Base-by-base conservation (phyloP, 2,797 vertebrate genomes). In the Parauchenoglanis ngamensis region DNA sequence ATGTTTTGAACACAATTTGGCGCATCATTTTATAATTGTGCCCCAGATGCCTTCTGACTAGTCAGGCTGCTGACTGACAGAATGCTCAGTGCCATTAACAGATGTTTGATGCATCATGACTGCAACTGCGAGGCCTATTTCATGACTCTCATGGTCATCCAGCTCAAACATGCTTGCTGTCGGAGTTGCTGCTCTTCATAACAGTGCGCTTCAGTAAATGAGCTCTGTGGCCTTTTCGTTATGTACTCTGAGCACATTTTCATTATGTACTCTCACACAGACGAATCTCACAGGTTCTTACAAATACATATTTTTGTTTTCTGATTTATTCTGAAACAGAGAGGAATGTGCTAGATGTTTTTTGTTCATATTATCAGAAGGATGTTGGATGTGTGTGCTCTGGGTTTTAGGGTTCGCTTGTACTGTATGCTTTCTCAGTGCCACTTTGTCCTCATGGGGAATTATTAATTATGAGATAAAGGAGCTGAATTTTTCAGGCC, bases 391-490 rank as follows among this genome's bases (percentile, higher is more conserved):
- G n/a, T 28, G 3, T 28, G 59, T 19, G 25, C 61, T 67, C 17
- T 12, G 13, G 80, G 59, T 52, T 82, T 83, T 52, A 31, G 7
- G 11, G 80, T 28, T 49, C 11, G 6, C 8, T 49, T 82, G 44
- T 49, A 49, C 49, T 49, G 49, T 12, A 31, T 65, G 80, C 61
- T 49, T 82, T 28, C 61, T 65, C 15, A 49, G 61, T 67, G n/a
- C 13, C 25, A 82, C 56, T 40, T 40, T 80, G 23, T 44, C 17
- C 28, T 78, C 23, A 2, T 28, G 59, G 21, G 28, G n/a, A 83
- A 52, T 31, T 52, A 67, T 52, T 82, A 67, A 52, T 82, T 52
- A 21, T n/a, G 11, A 52, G 80, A 67, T 83, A 52, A 31, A 67
- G 78, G 35, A 44, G 25, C 21, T 31, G 44, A 15, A 52, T 67